Percentiles rank a stretch among this genome's conserved stretches.
phyloP scores from a whole-genome alignment of 2,113 vertebrate species.

The Syngnathus scovelli region DNA sequence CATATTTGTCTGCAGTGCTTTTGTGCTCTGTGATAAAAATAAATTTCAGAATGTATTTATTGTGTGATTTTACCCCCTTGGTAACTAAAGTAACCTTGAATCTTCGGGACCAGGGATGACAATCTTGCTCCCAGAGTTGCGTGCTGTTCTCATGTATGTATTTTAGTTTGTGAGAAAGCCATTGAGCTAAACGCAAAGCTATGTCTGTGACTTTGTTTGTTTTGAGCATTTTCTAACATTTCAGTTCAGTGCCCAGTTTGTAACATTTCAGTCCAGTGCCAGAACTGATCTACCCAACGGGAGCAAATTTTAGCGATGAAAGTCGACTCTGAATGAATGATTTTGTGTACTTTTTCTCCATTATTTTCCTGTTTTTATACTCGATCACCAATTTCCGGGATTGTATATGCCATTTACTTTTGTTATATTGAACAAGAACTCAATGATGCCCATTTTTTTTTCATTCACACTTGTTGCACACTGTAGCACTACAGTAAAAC shows the following conservation, averaged over 20 bases:
- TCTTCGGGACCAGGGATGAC: constrained; percentile 34
- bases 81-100: constrained; percentile 34
- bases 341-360: constrained; percentile 44
- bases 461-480: constrained; percentile 53
- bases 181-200: constrained; percentile 30
- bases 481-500: constrained; percentile 70
- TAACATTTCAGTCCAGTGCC: constrained; percentile 26
- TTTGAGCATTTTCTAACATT: neutral
- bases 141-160: constrained; percentile 7
- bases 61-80: constrained; percentile 48
- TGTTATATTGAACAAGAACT: constrained; percentile 37
- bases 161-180: constrained; percentile 37
- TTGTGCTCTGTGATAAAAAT: constrained; percentile 40
- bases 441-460: constrained; percentile 37
- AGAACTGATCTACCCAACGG: constrained; percentile 22
- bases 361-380: constrained; percentile 56
- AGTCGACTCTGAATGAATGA: constrained; percentile 52
- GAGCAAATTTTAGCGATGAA: constrained; percentile 33
- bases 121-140: constrained; percentile 31
- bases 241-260: constrained; percentile 27
- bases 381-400: constrained; percentile 53
- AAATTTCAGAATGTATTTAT: constrained; percentile 73
- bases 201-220: constrained; percentile 28
- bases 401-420: constrained; percentile 54
- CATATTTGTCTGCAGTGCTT: constrained; percentile 49